These are phyloP conservation scores for Eubasilissa splendida DNA, from an alignment of 2,888 invertebrate genomes.

Conservation along the genomic window DNA sequence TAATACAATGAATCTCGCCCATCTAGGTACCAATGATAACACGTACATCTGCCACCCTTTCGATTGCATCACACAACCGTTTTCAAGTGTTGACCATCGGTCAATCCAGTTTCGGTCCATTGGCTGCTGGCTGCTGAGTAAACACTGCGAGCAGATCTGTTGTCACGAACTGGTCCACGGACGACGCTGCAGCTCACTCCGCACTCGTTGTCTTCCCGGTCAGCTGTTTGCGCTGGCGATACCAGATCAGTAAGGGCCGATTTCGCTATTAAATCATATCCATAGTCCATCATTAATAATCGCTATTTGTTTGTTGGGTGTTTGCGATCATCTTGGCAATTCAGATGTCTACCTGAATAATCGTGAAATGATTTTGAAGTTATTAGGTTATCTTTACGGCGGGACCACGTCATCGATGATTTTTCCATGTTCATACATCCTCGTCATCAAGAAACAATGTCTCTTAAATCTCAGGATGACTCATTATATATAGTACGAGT, in stretches of 20 bases:
- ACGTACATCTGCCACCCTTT: constrained; percentile 1
- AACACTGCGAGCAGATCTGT: constrained; percentile 24
- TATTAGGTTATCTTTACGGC: no score
- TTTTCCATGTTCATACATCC: no score
- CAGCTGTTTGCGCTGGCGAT: background rate
- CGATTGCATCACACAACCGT: background rate
- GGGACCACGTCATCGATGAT: no score
- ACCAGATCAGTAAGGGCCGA: background rate
- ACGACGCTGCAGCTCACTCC: background rate
- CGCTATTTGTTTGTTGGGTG: background rate
- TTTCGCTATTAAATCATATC: background rate
- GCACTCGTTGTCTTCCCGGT: background rate
- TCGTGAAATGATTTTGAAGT: no score
- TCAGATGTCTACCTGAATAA: no score
- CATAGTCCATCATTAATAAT: no score
- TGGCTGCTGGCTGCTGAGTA: constrained; percentile 25
- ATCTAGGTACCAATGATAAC: background rate
- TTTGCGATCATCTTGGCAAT: no score
- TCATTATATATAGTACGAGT: no score
- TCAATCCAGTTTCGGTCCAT: constrained; percentile 25
- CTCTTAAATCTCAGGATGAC: no score
- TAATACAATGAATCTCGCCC: background rate
- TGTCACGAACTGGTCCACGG: constrained; percentile 1
- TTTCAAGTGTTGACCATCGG: constrained; percentile 8
- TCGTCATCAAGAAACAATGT: no score